Conservation (phyloP, 2,797 vertebrate species). For the Enteromius thamalakanensis region DNA sequence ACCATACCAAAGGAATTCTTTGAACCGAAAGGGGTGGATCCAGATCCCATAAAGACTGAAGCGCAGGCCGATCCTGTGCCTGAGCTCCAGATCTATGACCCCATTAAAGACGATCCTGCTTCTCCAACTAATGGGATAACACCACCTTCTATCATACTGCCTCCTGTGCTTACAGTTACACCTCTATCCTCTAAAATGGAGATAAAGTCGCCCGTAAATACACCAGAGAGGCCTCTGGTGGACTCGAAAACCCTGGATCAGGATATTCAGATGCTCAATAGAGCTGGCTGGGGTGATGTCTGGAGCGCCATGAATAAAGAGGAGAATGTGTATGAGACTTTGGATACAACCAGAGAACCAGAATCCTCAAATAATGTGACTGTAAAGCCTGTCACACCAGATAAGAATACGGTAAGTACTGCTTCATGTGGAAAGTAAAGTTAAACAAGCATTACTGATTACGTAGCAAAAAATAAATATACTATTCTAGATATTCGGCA, state of each 20-base stretch:
- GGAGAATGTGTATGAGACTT: constrained; percentile 28
- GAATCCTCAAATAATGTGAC: background rate
- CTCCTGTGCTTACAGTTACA: background rate
- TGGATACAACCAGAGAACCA: background rate
- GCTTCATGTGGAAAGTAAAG: background rate
- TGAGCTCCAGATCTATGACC: background rate
- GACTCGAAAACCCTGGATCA: constrained; percentile 1
- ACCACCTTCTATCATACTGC: background rate
- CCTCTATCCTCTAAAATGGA: constrained; percentile 4
- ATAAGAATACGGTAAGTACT: background rate
- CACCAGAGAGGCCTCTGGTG: background rate
- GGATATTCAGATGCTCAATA: constrained; percentile 48
- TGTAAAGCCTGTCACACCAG: background rate
- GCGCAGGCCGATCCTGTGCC: background rate
- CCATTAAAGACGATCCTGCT: background rate
- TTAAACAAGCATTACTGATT: background rate
- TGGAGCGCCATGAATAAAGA: constrained; percentile 19
- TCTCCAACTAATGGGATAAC: constrained; percentile 7
- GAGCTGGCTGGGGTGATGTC: constrained; percentile 42
- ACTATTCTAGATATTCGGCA: background rate
- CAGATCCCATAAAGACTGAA: background rate
- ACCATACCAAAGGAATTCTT: constrained; percentile 51
- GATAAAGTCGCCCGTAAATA: background rate
- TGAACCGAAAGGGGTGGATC: constrained; percentile 34
- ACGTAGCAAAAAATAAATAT: background rate